Evolutionary conservation across 64 coral and sea anemone genomes (phyloP).

Genomic region (Actinia tenebrosa): DNA sequence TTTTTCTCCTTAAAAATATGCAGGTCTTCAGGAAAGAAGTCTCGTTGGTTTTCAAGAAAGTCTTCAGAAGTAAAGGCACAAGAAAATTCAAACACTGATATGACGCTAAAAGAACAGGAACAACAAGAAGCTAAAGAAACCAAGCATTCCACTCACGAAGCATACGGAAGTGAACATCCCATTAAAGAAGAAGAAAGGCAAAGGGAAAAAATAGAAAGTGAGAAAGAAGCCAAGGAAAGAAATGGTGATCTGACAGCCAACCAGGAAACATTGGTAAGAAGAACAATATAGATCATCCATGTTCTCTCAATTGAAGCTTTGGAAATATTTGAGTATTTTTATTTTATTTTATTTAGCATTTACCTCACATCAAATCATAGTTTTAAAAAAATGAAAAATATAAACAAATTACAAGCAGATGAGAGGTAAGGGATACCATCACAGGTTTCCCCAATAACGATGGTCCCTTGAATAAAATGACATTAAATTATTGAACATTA

Average conservation of each 20-base stretch:
- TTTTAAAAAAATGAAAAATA: too few relatives aligned
- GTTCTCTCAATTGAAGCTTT: not conserved
- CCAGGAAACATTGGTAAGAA: not conserved
- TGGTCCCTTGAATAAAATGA: too few relatives aligned
- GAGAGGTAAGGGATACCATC: too few relatives aligned
- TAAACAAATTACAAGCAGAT: too few relatives aligned
- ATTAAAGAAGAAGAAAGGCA: slow-evolving; percentile 26
- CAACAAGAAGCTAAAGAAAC: not conserved
- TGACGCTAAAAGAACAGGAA: not conserved
- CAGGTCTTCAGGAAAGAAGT: slow-evolving; percentile 10
- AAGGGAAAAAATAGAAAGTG: slow-evolving; percentile 11
- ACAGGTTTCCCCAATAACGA: too few relatives aligned
- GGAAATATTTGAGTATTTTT: too few relatives aligned
- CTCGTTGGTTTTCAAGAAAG: not conserved
- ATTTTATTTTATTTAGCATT: too few relatives aligned
- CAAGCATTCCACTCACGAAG: not conserved
- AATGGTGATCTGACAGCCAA: not conserved
- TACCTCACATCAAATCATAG: too few relatives aligned
- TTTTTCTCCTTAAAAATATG: not conserved
- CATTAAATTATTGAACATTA: too few relatives aligned
- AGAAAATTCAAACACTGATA: not conserved
- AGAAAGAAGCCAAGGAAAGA: not conserved
- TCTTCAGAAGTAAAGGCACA: too few relatives aligned
- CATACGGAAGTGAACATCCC: not conserved
- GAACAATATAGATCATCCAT: not conserved